Conservation (phyloP, 1,140 invertebrate species). For the Harlomillsia oculata region DNA sequence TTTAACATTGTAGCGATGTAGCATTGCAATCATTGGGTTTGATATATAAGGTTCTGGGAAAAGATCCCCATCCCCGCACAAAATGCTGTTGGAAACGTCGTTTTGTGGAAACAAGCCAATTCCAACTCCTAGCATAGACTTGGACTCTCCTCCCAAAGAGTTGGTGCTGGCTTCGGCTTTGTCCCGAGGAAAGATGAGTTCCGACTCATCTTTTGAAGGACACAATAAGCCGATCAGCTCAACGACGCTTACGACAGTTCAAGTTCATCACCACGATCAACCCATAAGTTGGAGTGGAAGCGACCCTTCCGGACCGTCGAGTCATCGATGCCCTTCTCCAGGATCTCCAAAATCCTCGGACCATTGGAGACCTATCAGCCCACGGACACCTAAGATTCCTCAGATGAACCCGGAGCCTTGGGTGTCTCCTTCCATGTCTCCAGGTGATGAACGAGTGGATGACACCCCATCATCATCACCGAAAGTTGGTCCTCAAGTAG, state of each 20-base stretch:
- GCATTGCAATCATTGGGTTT: constrained; percentile 2
- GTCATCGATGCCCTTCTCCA: background rate
- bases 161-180: background rate
- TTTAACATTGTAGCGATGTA: too few species aligned
- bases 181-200: constrained; percentile 11
- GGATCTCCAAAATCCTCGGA: constrained; percentile 28
- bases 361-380: constrained; percentile 24
- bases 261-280: constrained; percentile 21
- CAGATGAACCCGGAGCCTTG: background rate
- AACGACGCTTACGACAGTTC: constrained; percentile 23
- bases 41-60: constrained; percentile 43
- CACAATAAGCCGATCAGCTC: constrained; percentile 1
- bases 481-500: too few species aligned
- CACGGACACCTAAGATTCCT: constrained; percentile 2
- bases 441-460: background rate
- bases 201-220: constrained; percentile 34
- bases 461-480: background rate
- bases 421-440: background rate
- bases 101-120: constrained; percentile 71
- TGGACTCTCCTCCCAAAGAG: constrained; percentile 41
- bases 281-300: background rate
- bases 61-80: constrained; percentile 70
- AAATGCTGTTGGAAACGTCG: constrained; percentile 75
- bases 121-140: constrained; percentile 43
- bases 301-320: background rate